These are phyloP conservation scores for Halichoerus grypus DNA, from an alignment of 2,113 vertebrate genomes.

Conservation along the genomic window DNA sequence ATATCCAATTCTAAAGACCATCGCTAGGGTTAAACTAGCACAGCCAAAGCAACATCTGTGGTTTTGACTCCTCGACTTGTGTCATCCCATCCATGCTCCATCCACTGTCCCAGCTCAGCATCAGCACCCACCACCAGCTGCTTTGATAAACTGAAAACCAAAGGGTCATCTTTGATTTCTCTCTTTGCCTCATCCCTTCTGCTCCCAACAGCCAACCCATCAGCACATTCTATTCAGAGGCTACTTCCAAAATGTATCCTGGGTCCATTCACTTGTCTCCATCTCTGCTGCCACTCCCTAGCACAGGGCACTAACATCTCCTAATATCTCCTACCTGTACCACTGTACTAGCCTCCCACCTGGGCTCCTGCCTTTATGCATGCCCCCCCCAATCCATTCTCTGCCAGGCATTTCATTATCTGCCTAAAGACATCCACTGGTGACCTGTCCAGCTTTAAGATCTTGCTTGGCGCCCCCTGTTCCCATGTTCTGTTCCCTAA, in stretches of 20 bases:
- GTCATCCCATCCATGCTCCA: too few species aligned
- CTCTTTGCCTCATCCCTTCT: background rate
- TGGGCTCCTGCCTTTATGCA: background rate
- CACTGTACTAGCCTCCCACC: background rate
- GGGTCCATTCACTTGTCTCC: background rate
- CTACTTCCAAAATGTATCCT: background rate
- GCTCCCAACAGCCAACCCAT: background rate
- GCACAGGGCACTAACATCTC: background rate
- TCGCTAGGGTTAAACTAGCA: background rate
- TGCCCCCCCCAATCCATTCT: background rate
- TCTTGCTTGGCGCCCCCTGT: background rate
- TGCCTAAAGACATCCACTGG: background rate
- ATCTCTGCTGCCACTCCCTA: background rate
- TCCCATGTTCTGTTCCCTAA: background rate
- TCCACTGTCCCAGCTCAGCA: too few species aligned
- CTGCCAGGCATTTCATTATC: background rate
- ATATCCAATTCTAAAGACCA: background rate
- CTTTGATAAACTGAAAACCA: background rate
- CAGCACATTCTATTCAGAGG: background rate
- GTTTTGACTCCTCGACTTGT: background rate
- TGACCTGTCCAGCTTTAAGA: background rate
- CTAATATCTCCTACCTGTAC: background rate
- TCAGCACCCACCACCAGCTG: rapidly evolving
- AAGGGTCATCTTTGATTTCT: background rate
- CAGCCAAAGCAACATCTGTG: background rate